Evolutionary conservation across 2,888 invertebrate species (phyloP), one percentile per base, ranked within the genome.

Genomic region (Ernsta delagoae): DNA sequence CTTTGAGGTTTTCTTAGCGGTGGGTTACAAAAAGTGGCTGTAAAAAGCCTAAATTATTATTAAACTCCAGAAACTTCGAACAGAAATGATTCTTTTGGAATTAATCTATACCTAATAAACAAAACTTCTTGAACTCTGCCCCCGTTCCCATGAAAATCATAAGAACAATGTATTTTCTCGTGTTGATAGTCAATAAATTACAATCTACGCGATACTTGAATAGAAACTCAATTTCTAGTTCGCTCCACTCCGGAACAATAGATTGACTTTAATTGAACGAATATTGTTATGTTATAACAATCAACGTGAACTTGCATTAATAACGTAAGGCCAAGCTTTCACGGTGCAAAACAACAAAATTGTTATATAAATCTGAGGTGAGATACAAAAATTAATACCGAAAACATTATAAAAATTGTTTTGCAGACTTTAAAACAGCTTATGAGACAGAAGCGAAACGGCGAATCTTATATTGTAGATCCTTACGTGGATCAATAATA

Each of bases 151-250:
- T 56, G 5, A 43, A 9, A 48, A 60, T 43, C 7, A 60, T 6
- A 39, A 39, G 2, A n/a, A 36, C 50, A 43, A 48, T 53, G 66
- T 59, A 8, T 67, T n/a, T 34, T 54, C 16, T 34, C 53, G 43
- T 60, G 66, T 53, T 16, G 11, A 12, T 59, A 54, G 16, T n/a
- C 43, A 64, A 64, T 64, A 59, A 59, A 54, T 36, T 31, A 39
- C 12, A 59, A 62, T 56, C 41, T 24, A 43, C 57, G n/a, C 8
- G 41, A 34, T 63, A 59, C 12, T 39, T 61, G 43, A 73, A 45
- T 84, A 83, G 85, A 85, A 87, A 86, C 74, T 75, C 56, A 71
- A 70, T 76, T 75, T 75, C 73, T 70, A 68, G 59, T 66, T 41
- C 36, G 77, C 76, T 79, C 74, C 70, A 72, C 74, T 74, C 70